Evolutionary conservation across 2,797 vertebrate genomes (phyloP), one percentile per base, ranked within the genome.

Genomic region (Dipus sagitta): DNA sequence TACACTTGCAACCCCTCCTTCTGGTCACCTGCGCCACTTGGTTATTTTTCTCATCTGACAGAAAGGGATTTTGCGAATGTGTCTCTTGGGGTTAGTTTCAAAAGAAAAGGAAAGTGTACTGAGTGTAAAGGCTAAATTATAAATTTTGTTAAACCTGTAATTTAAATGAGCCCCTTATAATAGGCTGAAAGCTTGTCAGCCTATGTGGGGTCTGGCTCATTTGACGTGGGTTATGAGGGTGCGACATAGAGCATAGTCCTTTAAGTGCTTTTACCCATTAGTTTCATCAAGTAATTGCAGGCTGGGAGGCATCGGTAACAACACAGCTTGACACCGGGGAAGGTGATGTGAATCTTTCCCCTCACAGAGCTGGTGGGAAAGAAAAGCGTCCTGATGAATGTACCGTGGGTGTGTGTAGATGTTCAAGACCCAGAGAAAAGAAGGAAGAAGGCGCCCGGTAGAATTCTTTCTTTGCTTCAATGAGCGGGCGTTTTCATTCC

Each of bases 181-280:
- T 34, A 68, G 84, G 68, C 52, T 88, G 93, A 95, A 88, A 96
- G 75, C 78, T 64, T 95, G 82, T 94, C 91, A 94, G 93, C 79
- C 84, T 87, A 47, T 32, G 54, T 81, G 77, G 92, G 74, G 47
- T 65, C 84, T 85, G 90, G 62, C 74, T 90, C 88, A 71, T 94
- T 95, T 93, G 86, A 65, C 76, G 81, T 75, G 84, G 80, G 38
- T 93, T 84, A 81, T 91, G 86, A 82, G 92, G 80, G 72, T 58
- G 60, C 80, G 91, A 91, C 64, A 34, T 86, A 91, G n/a, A 89
- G 86, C 52, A 17, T 23, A 72, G 84, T 23, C 62, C 85, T 95
- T 34, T 94, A 94, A 96, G 90, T 92, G 94, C 90, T 96, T 96
- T 79, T 91, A 26, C 65, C 89, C 94, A 92, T 96, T 96, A 96